Conservation (phyloP, 2,888 invertebrate genomes). For the Tetragnatha montana region DNA sequence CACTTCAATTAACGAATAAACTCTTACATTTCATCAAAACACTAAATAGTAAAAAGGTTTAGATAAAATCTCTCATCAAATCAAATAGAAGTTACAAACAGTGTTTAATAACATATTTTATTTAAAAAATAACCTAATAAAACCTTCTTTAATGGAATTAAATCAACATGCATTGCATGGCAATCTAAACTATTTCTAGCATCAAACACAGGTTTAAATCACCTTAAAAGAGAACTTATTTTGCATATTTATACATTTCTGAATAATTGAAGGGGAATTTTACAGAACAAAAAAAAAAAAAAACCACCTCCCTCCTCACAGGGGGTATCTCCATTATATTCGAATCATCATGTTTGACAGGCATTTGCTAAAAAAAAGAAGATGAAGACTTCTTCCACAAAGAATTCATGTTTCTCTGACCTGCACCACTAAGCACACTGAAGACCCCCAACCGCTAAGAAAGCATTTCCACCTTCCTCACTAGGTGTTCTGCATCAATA, state of each 20-base stretch:
- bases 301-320: too few species aligned
- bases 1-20: too few species aligned
- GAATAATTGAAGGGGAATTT: not conserved
- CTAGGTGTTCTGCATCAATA: conserved; percentile 43
- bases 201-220: not conserved
- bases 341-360: not conserved
- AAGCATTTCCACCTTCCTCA: not conserved
- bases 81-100: too few species aligned
- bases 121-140: too few species aligned
- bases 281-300: not conserved
- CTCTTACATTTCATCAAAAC: too few species aligned
- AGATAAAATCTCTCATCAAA: too few species aligned
- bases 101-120: too few species aligned
- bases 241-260: not conserved
- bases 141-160: too few species aligned
- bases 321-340: not conserved
- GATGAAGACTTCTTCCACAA: not conserved
- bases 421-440: conserved; percentile 13
- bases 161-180: too few species aligned
- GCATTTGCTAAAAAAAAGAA: not conserved
- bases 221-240: not conserved
- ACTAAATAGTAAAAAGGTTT: too few species aligned
- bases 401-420: not conserved
- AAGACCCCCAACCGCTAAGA: conserved; percentile 23
- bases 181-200: too few species aligned